Base-by-base conservation (phyloP, 2,113 vertebrate species). In the Camelus bactrianus region DNA sequence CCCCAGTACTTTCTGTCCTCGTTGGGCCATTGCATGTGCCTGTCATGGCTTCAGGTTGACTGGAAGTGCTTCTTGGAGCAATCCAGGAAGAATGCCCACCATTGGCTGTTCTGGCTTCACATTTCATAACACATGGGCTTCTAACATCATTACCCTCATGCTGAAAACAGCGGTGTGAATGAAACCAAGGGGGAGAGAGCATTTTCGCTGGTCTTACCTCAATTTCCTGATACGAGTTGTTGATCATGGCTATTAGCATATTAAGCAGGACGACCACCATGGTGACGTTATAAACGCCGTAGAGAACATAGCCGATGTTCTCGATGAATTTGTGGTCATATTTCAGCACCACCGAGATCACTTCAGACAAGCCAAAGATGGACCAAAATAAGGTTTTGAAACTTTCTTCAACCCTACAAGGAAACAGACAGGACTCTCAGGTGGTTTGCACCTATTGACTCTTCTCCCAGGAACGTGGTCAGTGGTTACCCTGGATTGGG, bases 321-420 rank as follows among this genome's bases (percentile, higher is more conserved):
- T 99, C 99, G 50, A 99, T 99, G 98, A 99, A 99, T 97, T 99
- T 99, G 69, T 99, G 99, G 95, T 99, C 99, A 0, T 99, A 99
- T 96, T 99, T 99, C 98, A 99, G 99, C 97, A 99, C 99, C 99
- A 99, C 99, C 6, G 99, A 99, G 97, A 99, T 99, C 96, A 99
- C 99, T 98, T 99, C 99, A 17, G 99, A 99, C 93, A 99, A 98
- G 97, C 99, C 99, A 81, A 99, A 99, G 98, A 99, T 99, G 67
- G 99, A 99, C 99, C 99, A 99, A 98, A 99, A 99, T 72, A 99
- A 99, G 56, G 99, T 99, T 98, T 99, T 99, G 96, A 99, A 99
- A 98, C 99, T 99, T 98, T 99, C 99, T 99, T 99, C 99, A 97
- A 99, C 99, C 97, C 99, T 99, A 92, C 54, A 95, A 98, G 94